Percentiles rank a stretch among this genome's conserved stretches.
phyloP scores from a whole-genome alignment of 1,140 invertebrate genomes.

The Bombus impatiens region DNA sequence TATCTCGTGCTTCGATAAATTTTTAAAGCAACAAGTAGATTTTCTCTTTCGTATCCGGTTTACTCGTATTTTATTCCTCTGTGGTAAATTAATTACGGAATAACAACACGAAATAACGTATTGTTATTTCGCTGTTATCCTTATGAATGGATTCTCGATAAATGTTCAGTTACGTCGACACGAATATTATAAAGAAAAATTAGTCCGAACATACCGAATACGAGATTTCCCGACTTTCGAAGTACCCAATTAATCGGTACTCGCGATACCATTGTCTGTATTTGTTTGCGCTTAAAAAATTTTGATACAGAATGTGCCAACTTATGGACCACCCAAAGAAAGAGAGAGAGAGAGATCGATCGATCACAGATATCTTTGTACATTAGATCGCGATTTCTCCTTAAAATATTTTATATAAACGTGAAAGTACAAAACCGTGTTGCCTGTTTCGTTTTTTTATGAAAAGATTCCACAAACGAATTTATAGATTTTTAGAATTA shows the following conservation, averaged over 20 bases:
- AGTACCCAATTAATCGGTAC: no score
- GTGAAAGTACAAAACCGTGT: neutral
- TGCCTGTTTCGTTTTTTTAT: neutral
- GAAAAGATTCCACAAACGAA: neutral
- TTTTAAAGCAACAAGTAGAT: neutral
- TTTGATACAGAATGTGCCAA: neutral
- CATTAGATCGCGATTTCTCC: neutral
- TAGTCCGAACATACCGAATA: neutral
- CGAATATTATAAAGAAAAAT: neutral
- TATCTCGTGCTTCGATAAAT: neutral
- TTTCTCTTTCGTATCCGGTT: neutral
- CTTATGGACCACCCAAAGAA: constrained; percentile 6
- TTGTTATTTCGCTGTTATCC: neutral
- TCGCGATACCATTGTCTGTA: neutral
- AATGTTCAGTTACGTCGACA: no score
- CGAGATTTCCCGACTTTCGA: no score
- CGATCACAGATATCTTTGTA: neutral
- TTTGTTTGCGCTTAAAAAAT: neutral
- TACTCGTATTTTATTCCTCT: neutral
- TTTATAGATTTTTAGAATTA: no score
- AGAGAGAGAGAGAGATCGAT: neutral
- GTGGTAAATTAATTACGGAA: neutral
- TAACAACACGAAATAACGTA: neutral
- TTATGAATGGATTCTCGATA: neutral
- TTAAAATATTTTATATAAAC: neutral